Percentiles rank a stretch among this genome's conserved stretches.
These are phyloP conservation scores for Aphis craccivora DNA, from an alignment of 1,140 invertebrate species.

Conservation along the genomic window DNA sequence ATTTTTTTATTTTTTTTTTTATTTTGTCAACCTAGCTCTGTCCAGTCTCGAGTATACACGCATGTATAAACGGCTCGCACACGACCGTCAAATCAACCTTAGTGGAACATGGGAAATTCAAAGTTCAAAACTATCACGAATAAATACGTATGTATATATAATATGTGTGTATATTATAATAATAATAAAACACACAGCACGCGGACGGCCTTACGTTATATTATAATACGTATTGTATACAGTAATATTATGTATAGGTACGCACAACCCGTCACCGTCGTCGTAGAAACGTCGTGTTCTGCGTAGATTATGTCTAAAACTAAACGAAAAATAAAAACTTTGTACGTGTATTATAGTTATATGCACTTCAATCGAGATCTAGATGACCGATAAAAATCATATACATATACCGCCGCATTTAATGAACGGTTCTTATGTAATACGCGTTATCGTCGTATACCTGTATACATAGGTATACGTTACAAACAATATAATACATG, in stretches of 20 bases:
- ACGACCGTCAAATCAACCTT: conserved; percentile 5
- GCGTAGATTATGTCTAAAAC: background rate
- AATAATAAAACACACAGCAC: background rate
- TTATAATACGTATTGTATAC: background rate
- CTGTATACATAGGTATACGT: background rate
- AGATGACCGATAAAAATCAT: background rate
- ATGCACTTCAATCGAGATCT: background rate
- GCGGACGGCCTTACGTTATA: background rate
- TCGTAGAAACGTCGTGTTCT: background rate
- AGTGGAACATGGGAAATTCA: background rate
- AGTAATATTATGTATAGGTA: background rate
- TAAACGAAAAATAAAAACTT: conserved; percentile 19
- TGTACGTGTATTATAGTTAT: background rate
- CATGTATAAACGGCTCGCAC: background rate
- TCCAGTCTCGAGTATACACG: background rate
- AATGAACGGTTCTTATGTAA: conserved; percentile 16
- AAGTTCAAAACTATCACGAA: conserved; percentile 22
- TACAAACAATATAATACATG: background rate
- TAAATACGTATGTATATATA: too few species aligned
- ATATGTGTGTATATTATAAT: background rate
- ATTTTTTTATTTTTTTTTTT: background rate
- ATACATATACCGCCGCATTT: background rate
- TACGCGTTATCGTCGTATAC: background rate
- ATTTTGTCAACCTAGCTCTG: conserved; percentile 1
- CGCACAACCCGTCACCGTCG: background rate